Conservation (phyloP, 2,888 invertebrate genomes). For the Dyspetes luteomarginatus region DNA sequence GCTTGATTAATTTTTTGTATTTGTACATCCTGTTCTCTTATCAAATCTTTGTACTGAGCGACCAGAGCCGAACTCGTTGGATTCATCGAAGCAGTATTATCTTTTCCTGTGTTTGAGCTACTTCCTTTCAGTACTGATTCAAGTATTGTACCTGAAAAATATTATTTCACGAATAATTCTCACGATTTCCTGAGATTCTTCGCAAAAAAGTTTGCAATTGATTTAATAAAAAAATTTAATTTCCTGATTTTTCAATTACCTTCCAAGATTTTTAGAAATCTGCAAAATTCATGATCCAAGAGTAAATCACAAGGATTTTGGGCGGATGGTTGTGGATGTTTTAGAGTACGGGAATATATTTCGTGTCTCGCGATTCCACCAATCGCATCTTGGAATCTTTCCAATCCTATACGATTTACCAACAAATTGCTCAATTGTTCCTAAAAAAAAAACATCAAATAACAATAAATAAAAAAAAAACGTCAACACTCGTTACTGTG, state of each 20-base stretch:
- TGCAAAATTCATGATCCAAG: conserved; percentile 97
- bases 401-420: conserved; percentile 94
- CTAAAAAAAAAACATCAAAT: conserved; percentile 74
- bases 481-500: background rate
- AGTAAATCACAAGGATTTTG: conserved; percentile 91
- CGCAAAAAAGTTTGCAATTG: background rate
- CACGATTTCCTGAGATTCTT: background rate
- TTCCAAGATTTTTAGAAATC: conserved; percentile 93
- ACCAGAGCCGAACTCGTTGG: conserved; percentile 82
- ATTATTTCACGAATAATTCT: conserved; percentile 19
- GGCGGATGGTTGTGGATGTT: conserved; percentile 95
- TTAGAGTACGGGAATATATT: conserved; percentile 95
- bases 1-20: conserved; percentile 84
- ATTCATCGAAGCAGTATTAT: conserved; percentile 71
- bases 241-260: conserved; percentile 81
- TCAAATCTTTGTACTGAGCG: conserved; percentile 94
- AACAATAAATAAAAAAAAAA: background rate
- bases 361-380: conserved; percentile 95
- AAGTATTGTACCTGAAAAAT: conserved; percentile 83
- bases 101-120: conserved; percentile 71
- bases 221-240: conserved; percentile 16
- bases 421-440: conserved; percentile 93
- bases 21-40: conserved; percentile 93
- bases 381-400: conserved; percentile 93
- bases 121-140: conserved; percentile 84